Evolutionary conservation across 2,113 vertebrate genomes (phyloP).

Genomic region (Vulpes vulpes): DNA sequence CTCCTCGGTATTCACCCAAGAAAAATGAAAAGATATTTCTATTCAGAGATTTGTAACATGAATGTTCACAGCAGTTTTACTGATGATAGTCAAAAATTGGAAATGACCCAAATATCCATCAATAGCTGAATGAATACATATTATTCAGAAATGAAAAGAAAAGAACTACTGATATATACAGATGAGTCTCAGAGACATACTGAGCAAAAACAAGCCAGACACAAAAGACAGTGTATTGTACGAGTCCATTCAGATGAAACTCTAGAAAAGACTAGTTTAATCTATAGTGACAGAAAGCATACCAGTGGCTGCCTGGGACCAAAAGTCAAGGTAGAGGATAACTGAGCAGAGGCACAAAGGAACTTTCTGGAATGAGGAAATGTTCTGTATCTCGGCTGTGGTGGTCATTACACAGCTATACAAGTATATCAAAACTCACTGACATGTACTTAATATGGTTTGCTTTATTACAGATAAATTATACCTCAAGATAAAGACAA

Average conservation of each 20-base stretch:
- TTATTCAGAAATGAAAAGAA: not conserved
- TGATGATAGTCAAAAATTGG: not conserved
- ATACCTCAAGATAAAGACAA: not conserved
- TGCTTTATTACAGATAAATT: not conserved
- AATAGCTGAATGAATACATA: not conserved
- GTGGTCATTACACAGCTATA: not conserved
- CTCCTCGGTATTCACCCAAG: not conserved
- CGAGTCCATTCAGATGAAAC: not conserved
- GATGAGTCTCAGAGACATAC: not conserved
- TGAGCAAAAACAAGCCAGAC: not conserved
- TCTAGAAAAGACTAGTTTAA: not conserved
- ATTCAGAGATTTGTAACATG: not conserved
- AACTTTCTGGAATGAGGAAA: not conserved
- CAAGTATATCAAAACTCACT: not conserved
- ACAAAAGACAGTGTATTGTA: not conserved
- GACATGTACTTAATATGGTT: not conserved
- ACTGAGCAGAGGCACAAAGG: not conserved
- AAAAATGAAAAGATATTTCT: not conserved
- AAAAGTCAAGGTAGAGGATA: not conserved
- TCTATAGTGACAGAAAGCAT: not conserved
- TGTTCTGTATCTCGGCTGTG: not conserved
- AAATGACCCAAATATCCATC: not conserved
- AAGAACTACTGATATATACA: not conserved
- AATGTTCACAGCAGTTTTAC: not conserved
- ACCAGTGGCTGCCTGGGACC: not conserved